Evolutionary conservation across 2,797 vertebrate species (phyloP).

Genomic region (Garrulus glandarius): DNA sequence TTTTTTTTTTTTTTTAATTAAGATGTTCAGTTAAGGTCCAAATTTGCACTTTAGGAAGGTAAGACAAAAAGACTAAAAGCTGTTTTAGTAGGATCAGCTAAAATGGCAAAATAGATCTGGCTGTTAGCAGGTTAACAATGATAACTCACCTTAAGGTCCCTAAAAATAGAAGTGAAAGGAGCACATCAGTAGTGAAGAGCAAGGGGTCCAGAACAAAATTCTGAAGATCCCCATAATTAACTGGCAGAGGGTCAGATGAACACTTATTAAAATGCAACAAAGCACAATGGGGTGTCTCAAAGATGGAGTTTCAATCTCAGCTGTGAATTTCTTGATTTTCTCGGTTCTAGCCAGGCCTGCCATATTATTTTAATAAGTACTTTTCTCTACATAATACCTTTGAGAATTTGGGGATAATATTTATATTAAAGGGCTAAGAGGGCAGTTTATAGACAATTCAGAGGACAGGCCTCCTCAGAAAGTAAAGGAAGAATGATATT

Average conservation of each 20-base stretch:
- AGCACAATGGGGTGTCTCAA: conserved; percentile 11
- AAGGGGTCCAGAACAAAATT: conserved; percentile 18
- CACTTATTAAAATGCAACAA: conserved; percentile 53
- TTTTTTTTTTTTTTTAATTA: not conserved
- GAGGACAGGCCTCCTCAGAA: not conserved
- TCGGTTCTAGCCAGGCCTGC: not conserved
- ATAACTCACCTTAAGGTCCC: conserved; percentile 25
- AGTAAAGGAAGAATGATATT: not conserved
- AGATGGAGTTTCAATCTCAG: conserved; percentile 26
- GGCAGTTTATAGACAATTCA: not conserved
- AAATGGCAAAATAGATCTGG: conserved; percentile 49
- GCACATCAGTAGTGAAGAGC: conserved; percentile 1
- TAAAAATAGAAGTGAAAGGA: conserved; percentile 50
- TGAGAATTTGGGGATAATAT: not conserved
- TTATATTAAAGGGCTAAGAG: not conserved
- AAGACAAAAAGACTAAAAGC: conserved; percentile 30
- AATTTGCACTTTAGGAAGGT: not conserved
- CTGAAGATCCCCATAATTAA: conserved; percentile 47
- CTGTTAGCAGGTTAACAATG: conserved; percentile 52
- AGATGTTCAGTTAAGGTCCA: not conserved
- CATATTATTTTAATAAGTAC: not conserved
- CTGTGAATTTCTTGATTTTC: conserved; percentile 14
- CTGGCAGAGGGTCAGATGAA: conserved; percentile 31
- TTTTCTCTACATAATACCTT: not conserved
- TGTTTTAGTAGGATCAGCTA: conserved; percentile 13